These are phyloP conservation scores for Alviniconcha strummeri DNA, from an alignment of 2,888 invertebrate species.

Conservation along the genomic window DNA sequence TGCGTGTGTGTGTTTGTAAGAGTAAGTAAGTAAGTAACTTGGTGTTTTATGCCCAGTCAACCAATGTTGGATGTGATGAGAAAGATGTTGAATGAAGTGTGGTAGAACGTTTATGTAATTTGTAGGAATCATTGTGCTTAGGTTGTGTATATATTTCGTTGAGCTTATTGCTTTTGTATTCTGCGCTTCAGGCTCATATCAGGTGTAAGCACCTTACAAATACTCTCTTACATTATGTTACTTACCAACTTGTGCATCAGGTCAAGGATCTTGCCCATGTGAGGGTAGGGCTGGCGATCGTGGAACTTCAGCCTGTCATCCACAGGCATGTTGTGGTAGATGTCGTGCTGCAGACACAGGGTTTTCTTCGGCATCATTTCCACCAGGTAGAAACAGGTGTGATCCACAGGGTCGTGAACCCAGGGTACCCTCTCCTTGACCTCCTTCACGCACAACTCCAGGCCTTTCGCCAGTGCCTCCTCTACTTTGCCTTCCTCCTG, in stretches of 20 bases:
- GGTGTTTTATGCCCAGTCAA: background rate
- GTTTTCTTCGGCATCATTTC: conserved; percentile 20
- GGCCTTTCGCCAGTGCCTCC: background rate
- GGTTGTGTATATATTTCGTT: too few relatives aligned
- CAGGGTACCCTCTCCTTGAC: conserved; percentile 15
- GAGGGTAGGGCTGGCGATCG: conserved; percentile 29
- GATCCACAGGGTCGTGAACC: conserved; percentile 31
- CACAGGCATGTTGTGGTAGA: conserved; percentile 27
- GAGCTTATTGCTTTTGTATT: too few relatives aligned
- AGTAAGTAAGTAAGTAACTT: background rate
- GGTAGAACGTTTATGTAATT: too few relatives aligned
- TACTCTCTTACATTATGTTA: background rate
- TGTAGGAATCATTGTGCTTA: too few relatives aligned
- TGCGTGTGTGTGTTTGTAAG: background rate
- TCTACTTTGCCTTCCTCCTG: background rate
- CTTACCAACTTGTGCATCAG: conserved; percentile 37
- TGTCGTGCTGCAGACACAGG: conserved; percentile 1
- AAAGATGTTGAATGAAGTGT: background rate
- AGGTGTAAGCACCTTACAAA: background rate
- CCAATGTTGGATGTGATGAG: background rate
- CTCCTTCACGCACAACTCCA: background rate
- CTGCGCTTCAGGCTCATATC: too few relatives aligned
- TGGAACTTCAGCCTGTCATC: conserved; percentile 9
- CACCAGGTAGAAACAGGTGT: conserved; percentile 9
- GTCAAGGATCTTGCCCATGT: conserved; percentile 37